Conservation (phyloP, 2,797 vertebrate species). For the Chanos chanos region DNA sequence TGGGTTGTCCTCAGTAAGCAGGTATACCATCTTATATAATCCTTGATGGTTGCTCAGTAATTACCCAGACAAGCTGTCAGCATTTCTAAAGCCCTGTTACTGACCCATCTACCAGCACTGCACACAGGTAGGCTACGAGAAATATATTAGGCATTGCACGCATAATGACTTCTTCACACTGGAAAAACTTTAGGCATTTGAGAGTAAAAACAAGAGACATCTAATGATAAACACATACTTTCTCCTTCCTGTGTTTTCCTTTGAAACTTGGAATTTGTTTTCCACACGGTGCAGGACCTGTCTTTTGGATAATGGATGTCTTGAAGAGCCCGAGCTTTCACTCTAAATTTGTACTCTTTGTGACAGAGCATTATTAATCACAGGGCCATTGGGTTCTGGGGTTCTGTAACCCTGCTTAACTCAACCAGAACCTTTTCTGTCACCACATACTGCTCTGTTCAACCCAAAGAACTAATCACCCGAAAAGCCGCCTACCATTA, state of each 20-base stretch:
- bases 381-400: slow-evolving; percentile 5
- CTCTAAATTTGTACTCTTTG: slow-evolving; percentile 11
- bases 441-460: slow-evolving; percentile 24
- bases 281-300: background rate
- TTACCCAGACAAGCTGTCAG: slow-evolving; percentile 69
- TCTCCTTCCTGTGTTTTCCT: too few species aligned
- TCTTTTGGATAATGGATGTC: background rate
- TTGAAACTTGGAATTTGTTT: too few species aligned
- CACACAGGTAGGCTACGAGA: slow-evolving; percentile 23
- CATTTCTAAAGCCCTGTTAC: slow-evolving; percentile 69
- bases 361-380: slow-evolving; percentile 3
- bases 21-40: slow-evolving; percentile 62
- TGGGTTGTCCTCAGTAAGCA: slow-evolving; percentile 49
- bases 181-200: too few species aligned
- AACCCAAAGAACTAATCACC: slow-evolving; percentile 45
- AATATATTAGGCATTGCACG: slow-evolving; percentile 21
- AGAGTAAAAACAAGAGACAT: too few species aligned
- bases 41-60: slow-evolving; percentile 62
- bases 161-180: background rate
- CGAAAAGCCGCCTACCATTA: slow-evolving; percentile 43
- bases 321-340: background rate
- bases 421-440: slow-evolving; percentile 26
- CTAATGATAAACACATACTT: too few species aligned
- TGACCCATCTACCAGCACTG: slow-evolving; percentile 50
- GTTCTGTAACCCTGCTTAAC: slow-evolving; percentile 29